phyloP scores from a whole-genome alignment of 2,113 vertebrate genomes.

The Toxostoma redivivum region DNA sequence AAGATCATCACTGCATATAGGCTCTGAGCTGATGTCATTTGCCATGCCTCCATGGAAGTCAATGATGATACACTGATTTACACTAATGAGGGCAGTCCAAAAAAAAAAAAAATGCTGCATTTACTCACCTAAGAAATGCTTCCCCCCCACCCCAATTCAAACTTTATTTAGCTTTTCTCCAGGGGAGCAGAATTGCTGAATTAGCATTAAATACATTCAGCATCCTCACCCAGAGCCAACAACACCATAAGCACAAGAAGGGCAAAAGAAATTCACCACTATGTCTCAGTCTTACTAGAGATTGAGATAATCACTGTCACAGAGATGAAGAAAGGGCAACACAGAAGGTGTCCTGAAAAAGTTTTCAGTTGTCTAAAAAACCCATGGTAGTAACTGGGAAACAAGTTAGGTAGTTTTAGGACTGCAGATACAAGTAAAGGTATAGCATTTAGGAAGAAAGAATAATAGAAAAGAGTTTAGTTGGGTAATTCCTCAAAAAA shows the following conservation, averaged over 20 bases:
- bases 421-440: not conserved
- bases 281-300: not conserved
- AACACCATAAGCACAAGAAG: not conserved
- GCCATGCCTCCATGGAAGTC: not conserved
- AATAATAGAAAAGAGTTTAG: not conserved
- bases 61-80: conserved; percentile 22
- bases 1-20: not conserved
- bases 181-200: not conserved
- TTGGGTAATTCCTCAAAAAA: not conserved
- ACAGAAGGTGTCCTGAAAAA: not conserved
- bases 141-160: rapidly evolving
- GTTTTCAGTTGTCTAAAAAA: not conserved
- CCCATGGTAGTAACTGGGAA: not conserved
- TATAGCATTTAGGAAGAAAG: not conserved
- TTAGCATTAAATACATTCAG: not conserved
- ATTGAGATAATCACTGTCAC: not conserved
- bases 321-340: not conserved
- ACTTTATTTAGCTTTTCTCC: not conserved
- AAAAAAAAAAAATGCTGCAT: not conserved
- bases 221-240: not conserved
- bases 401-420: not conserved
- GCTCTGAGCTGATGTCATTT: not conserved
- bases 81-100: not conserved
- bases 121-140: not conserved
- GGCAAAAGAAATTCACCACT: not conserved